Evolutionary conservation across 2,888 invertebrate genomes (phyloP), one percentile per base, ranked within the genome.

Genomic region (Hermaeophaga mercurialis): DNA sequence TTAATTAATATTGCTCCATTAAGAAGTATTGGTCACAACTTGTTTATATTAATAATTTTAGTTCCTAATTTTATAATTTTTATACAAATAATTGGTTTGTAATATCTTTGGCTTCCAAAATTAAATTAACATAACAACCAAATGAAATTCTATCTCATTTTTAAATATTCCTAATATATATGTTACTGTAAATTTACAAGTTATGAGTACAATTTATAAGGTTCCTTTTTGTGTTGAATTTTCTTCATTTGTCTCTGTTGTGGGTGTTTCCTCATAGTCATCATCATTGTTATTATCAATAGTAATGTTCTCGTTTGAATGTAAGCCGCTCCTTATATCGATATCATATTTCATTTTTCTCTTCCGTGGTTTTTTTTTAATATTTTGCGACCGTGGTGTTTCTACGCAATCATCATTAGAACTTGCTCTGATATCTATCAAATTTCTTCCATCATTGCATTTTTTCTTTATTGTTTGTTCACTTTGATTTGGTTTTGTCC

Each of bases 381-480:
- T 39, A 50, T 46, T 38, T 22, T 28, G 1, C 2, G 11, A 33
- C 36, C 14, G 28, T 18, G 54, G 38, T 3, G 11, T 39, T 39
- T 62, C 56, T 31, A 56, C 45, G 14, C 60, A 55, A 19, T 53
- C 41, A 17, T 52, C 44, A 19, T n/a, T 19, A 24, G 18, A 12
- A 15, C 56, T 60, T 24, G 58, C 58, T 52, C 66, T 58, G 11
- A 69, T 46, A 28, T 69, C 66, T 31, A 67, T 65, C 17, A 67
- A 38, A 54, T 62, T 46, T 14, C 52, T 6, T 18, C 52, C 57
- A 44, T 61, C 57, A 18, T 50, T 54, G 33, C 66, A 66, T 38
- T 63, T 64, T 26, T 47, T 59, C 12, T 46, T 54, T n/a, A 26
- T 38, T 33, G 38, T 28, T 28, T 38, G 48, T 8, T 39, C 15